These are phyloP conservation scores for Stenotaenia linearis DNA, from an alignment of 2,888 invertebrate genomes.

Conservation along the genomic window DNA sequence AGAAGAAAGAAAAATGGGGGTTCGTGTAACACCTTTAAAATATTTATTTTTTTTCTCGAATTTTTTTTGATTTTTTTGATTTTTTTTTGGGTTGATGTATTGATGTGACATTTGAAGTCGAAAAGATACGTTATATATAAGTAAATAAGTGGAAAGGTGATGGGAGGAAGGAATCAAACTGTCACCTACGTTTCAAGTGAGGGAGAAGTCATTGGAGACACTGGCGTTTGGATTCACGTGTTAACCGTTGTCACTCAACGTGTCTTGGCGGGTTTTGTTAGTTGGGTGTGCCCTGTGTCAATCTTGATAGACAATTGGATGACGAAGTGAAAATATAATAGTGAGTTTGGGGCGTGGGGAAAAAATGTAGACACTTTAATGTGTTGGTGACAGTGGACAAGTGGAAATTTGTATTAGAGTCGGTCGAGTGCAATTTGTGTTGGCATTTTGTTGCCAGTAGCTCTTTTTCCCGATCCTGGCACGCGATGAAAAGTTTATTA, in stretches of 20 bases:
- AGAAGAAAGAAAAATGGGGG: not conserved
- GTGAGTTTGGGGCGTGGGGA: not conserved
- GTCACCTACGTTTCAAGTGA: not conserved
- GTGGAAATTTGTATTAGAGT: not conserved
- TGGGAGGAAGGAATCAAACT: constrained; percentile 9
- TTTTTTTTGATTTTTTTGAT: not conserved
- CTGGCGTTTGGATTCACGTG: not conserved
- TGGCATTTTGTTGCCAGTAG: not conserved
- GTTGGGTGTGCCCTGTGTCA: not conserved
- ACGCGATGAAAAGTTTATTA: not conserved
- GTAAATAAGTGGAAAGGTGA: not conserved
- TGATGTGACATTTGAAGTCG: not conserved
- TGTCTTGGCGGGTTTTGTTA: not conserved
- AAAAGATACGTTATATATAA: not conserved
- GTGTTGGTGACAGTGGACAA: not conserved
- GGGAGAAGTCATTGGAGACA: not conserved
- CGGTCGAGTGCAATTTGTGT: not conserved
- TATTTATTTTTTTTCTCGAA: not conserved
- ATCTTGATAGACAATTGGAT: not conserved
- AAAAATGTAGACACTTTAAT: not conserved
- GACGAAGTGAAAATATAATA: not conserved
- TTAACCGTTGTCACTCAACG: constrained; percentile 1
- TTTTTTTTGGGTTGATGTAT: not conserved
- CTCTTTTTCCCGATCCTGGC: not conserved
- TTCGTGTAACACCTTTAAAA: not conserved